Percentiles rank a stretch among this genome's conserved stretches.
phyloP scores from a whole-genome alignment of 2,888 invertebrate species.

The Halocaridina rubra region DNA sequence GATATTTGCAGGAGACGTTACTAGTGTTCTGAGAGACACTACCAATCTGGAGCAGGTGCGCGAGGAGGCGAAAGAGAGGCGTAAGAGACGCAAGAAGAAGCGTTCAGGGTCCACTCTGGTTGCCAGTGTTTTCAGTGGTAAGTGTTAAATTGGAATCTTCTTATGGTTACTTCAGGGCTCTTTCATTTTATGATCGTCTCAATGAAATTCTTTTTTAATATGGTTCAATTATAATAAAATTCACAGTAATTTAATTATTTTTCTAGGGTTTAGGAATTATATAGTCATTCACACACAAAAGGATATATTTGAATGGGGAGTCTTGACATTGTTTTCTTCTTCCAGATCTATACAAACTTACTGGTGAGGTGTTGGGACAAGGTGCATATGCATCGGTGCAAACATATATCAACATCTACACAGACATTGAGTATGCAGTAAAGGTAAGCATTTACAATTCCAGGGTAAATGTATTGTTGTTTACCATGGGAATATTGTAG shows the following conservation, averaged over 20 bases:
- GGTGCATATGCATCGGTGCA: conserved; percentile 97
- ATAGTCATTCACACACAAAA: no score
- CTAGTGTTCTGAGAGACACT: conserved; percentile 49
- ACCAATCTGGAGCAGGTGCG: conserved; percentile 58
- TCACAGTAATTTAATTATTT: no score
- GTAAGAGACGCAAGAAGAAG: conserved; percentile 62
- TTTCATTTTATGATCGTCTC: not conserved
- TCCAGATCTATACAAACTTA: conserved; percentile 88
- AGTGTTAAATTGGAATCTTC: conserved; percentile 15
- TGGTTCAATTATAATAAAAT: no score
- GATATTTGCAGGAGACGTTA: conserved; percentile 45
- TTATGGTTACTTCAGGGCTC: not conserved
- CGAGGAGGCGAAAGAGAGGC: conserved; percentile 61
- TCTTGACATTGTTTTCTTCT: not conserved
- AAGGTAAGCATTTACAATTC: conserved; percentile 74
- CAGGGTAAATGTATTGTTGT: no score
- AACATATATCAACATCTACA: conserved; percentile 91
- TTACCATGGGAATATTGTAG: no score
- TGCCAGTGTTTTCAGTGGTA: conserved; percentile 59
- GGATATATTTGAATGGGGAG: no score
- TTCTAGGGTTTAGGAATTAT: no score
- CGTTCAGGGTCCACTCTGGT: conserved; percentile 59
- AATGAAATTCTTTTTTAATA: no score
- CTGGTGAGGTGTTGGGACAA: conserved; percentile 94
- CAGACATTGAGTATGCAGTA: conserved; percentile 94